These are phyloP conservation scores for Amphiduros pacificus DNA, from an alignment of 2,888 invertebrate species.

Conservation along the genomic window DNA sequence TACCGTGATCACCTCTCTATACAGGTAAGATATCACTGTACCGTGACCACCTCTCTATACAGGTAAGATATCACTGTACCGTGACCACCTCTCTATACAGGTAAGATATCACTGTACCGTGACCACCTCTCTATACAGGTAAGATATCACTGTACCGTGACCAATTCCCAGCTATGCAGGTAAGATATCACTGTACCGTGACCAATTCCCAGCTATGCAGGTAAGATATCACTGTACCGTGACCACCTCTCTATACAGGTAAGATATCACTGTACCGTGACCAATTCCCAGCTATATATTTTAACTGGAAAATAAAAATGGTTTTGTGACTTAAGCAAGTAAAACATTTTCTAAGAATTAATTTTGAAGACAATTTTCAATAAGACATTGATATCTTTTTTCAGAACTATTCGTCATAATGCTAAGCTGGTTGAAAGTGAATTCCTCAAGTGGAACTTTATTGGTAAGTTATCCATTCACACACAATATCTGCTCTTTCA, in stretches of 20 bases:
- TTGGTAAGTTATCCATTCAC: constrained; percentile 37
- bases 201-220: constrained; percentile 64
- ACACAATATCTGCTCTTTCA: background rate
- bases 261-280: constrained; percentile 54
- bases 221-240: no score
- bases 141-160: no score
- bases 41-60: constrained; percentile 70
- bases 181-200: constrained; percentile 57
- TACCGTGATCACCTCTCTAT: constrained; percentile 68
- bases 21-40: constrained; percentile 64
- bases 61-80: constrained; percentile 61
- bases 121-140: constrained; percentile 65
- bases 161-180: constrained; percentile 72
- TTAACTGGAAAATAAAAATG: background rate
- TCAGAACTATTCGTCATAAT: constrained; percentile 62
- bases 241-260: constrained; percentile 72
- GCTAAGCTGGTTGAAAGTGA: constrained; percentile 67
- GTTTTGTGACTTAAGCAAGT: background rate
- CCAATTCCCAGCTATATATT: constrained; percentile 63
- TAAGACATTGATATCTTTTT: constrained; percentile 27
- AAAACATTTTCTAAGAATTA: background rate
- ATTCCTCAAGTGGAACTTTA: constrained; percentile 62
- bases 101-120: constrained; percentile 58
- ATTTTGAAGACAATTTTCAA: background rate
- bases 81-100: constrained; percentile 71